A percentile compares a stretch with the other conserved stretches of the same genome.
These are phyloP conservation scores for Dyspetes luteomarginatus DNA, from an alignment of 2,888 invertebrate genomes.

Conservation along the genomic window DNA sequence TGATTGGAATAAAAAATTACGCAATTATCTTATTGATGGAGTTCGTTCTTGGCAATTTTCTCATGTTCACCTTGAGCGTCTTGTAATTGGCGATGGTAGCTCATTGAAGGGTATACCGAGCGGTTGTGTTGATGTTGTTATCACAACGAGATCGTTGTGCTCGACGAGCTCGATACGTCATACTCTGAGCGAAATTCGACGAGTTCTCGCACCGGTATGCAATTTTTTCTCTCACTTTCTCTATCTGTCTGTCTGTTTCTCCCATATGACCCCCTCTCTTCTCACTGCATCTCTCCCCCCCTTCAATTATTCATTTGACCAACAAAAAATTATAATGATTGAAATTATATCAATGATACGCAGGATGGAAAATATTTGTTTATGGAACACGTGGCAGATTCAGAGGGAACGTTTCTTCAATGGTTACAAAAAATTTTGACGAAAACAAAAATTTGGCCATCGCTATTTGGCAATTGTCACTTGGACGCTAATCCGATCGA, in stretches of 20 bases:
- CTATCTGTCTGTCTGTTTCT: neutral
- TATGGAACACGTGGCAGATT: conserved; percentile 77
- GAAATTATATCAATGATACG: conserved; percentile 32
- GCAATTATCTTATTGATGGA: conserved; percentile 74
- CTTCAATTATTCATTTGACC: neutral
- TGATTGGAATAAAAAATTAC: conserved; percentile 77
- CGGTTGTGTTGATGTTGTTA: conserved; percentile 76
- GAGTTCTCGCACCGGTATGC: conserved; percentile 78
- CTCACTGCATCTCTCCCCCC: too few relatives aligned
- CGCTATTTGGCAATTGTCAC: conserved; percentile 78
- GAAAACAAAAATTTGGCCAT: conserved; percentile 77
- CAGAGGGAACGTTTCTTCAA: conserved; percentile 69
- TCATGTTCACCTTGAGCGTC: conserved; percentile 76
- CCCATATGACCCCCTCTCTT: too few relatives aligned
- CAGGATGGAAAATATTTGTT: conserved; percentile 79
- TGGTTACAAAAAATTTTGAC: conserved; percentile 76
- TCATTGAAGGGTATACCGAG: conserved; percentile 73
- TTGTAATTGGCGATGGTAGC: conserved; percentile 78
- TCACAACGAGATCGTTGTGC: conserved; percentile 79
- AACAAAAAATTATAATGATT: neutral
- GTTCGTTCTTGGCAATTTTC: conserved; percentile 76
- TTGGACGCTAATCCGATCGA: conserved; percentile 73
- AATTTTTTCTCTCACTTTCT: neutral
- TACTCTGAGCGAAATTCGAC: conserved; percentile 76
- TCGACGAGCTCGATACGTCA: conserved; percentile 72